phyloP scores from a whole-genome alignment of 2,888 invertebrate species.

The Gari tellinella region DNA sequence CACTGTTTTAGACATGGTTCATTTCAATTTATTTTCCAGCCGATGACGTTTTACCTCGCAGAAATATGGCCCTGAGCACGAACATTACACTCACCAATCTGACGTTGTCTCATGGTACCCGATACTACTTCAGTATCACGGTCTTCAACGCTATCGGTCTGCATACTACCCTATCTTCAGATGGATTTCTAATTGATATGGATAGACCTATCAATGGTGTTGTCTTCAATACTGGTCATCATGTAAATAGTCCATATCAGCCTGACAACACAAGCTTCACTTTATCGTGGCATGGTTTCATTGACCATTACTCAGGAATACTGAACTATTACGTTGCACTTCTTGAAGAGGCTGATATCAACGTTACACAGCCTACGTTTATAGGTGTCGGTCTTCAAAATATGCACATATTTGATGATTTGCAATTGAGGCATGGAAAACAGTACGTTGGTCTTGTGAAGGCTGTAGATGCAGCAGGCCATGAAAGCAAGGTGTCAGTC shows the following conservation, averaged over 20 bases:
- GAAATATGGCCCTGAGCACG: no score
- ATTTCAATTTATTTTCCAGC: no score
- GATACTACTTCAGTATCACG: conserved; percentile 23
- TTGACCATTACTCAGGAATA: conserved; percentile 50
- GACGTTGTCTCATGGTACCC: no score
- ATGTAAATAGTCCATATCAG: conserved; percentile 48
- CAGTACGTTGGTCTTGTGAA: conserved; percentile 28
- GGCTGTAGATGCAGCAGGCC: conserved; percentile 35
- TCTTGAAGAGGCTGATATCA: neutral
- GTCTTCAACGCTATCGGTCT: conserved; percentile 37
- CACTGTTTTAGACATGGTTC: no score
- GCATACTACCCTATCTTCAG: conserved; percentile 21
- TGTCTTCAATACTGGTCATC: conserved; percentile 56
- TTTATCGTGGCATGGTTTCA: conserved; percentile 48
- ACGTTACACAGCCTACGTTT: neutral
- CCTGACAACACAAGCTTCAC: conserved; percentile 22
- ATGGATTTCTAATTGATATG: conserved; percentile 36
- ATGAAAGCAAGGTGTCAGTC: neutral
- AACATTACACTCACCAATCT: no score
- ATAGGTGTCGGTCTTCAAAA: conserved; percentile 15
- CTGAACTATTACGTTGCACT: conserved; percentile 15
- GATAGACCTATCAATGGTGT: conserved; percentile 55
- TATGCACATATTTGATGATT: conserved; percentile 4
- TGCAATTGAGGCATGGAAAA: conserved; percentile 16
- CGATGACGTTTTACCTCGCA: no score